Percentiles rank a stretch among this genome's conserved stretches.
These are phyloP conservation scores for Ashinkailepas kermadecensis DNA, from an alignment of 2,888 invertebrate genomes.

Conservation along the genomic window DNA sequence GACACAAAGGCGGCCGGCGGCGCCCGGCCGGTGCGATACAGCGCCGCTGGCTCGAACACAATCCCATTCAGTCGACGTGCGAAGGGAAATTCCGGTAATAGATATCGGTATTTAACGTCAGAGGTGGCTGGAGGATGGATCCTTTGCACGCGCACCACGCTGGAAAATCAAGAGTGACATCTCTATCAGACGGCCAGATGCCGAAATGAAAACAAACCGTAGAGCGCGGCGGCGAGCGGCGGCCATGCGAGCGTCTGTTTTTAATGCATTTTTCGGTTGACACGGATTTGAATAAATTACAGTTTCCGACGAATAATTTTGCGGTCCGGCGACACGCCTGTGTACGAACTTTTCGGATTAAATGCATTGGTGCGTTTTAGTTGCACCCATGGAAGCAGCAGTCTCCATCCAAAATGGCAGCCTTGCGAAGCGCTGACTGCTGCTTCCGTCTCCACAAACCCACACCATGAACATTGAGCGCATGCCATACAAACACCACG, in stretches of 20 bases:
- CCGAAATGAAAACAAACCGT: slow-evolving; percentile 22
- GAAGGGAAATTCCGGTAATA: slow-evolving; percentile 23
- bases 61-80: slow-evolving; percentile 14
- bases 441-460: no score
- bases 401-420: no score
- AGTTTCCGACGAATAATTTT: background rate
- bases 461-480: no score
- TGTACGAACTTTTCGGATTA: background rate
- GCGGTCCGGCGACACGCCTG: background rate
- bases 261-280: slow-evolving; percentile 19
- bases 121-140: background rate
- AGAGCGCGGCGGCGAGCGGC: background rate
- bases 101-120: slow-evolving; percentile 21
- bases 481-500: no score
- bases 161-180: slow-evolving; percentile 23
- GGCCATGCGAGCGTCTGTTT: background rate
- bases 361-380: background rate
- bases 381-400: no score
- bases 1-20: background rate
- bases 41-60: slow-evolving; percentile 1
- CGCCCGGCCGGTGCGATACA: background rate
- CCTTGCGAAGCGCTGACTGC: no score
- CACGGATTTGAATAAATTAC: slow-evolving; percentile 2
- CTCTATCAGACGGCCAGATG: slow-evolving; percentile 15
- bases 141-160: slow-evolving; percentile 18